phyloP scores from a whole-genome alignment of 2,797 vertebrate genomes.

The Myotis myotis region DNA sequence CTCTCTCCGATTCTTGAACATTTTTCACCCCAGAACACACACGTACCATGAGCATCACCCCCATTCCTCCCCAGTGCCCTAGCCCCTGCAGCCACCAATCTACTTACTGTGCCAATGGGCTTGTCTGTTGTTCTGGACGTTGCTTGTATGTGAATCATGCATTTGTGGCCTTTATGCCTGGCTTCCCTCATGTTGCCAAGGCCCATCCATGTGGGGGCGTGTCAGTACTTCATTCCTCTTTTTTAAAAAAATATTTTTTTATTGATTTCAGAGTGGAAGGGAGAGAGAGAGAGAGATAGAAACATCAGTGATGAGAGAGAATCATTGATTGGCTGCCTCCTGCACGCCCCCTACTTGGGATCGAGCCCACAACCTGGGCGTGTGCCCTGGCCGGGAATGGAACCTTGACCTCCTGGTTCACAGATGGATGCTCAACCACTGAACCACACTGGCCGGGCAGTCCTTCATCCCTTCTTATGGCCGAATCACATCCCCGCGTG shows the following conservation, averaged over 20 bases:
- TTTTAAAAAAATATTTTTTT: too few species aligned
- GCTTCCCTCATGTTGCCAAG: too few species aligned
- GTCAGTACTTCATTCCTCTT: not conserved
- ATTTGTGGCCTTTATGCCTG: accelerated
- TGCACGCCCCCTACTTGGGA: not conserved
- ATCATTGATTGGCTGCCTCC: not conserved
- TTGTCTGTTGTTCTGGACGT: accelerated
- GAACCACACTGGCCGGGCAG: not conserved
- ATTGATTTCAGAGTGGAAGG: not conserved
- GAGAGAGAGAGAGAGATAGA: not conserved
- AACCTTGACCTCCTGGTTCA: not conserved
- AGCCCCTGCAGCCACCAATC: accelerated
- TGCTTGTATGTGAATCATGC: accelerated
- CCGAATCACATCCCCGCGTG: accelerated
- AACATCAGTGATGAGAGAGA: too few species aligned
- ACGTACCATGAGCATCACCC: accelerated
- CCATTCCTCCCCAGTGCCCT: accelerated
- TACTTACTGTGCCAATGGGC: accelerated
- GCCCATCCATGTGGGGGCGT: accelerated
- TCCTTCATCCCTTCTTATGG: not conserved
- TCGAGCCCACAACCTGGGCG: not conserved
- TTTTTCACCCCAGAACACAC: not conserved
- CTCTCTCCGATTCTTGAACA: not conserved
- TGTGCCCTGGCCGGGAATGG: not conserved
- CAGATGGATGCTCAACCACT: not conserved